Evolutionary conservation across 2,888 invertebrate genomes (phyloP).

Genomic region (Rhingia rostrata): DNA sequence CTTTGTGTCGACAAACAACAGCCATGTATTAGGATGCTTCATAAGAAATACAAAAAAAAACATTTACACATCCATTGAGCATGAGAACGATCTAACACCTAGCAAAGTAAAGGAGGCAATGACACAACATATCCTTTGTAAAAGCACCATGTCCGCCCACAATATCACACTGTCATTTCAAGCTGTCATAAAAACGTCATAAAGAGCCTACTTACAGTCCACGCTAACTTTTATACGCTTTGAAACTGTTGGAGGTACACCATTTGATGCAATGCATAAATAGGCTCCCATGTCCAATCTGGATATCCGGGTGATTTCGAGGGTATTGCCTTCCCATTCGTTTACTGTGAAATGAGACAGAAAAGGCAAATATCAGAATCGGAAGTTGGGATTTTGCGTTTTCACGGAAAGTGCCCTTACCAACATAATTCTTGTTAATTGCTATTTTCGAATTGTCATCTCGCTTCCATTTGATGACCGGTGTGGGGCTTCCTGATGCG

Average conservation of each 20-base stretch:
- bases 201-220: slow-evolving; percentile 90
- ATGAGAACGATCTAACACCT: slow-evolving; percentile 59
- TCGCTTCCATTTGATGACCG: slow-evolving; percentile 95
- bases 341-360: slow-evolving; percentile 84
- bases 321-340: slow-evolving; percentile 93
- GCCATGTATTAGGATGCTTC: neutral
- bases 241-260: slow-evolving; percentile 95
- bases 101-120: slow-evolving; percentile 10
- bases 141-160: slow-evolving; percentile 29
- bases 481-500: slow-evolving; percentile 93
- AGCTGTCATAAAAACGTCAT: slow-evolving; percentile 47
- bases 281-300: slow-evolving; percentile 96
- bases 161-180: slow-evolving; percentile 49
- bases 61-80: slow-evolving; percentile 54
- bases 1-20: slow-evolving; percentile 34
- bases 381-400: slow-evolving; percentile 10
- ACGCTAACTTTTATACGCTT: slow-evolving; percentile 97
- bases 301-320: slow-evolving; percentile 93
- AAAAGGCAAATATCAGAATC: slow-evolving; percentile 7
- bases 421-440: slow-evolving; percentile 92
- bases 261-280: slow-evolving; percentile 94
- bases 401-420: slow-evolving; percentile 83
- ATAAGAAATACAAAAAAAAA: slow-evolving; percentile 18
- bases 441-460: slow-evolving; percentile 94
- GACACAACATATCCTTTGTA: slow-evolving; percentile 68